Evolutionary conservation across 2,888 invertebrate genomes (phyloP).

Genomic region (Xestia rhomboidea): DNA sequence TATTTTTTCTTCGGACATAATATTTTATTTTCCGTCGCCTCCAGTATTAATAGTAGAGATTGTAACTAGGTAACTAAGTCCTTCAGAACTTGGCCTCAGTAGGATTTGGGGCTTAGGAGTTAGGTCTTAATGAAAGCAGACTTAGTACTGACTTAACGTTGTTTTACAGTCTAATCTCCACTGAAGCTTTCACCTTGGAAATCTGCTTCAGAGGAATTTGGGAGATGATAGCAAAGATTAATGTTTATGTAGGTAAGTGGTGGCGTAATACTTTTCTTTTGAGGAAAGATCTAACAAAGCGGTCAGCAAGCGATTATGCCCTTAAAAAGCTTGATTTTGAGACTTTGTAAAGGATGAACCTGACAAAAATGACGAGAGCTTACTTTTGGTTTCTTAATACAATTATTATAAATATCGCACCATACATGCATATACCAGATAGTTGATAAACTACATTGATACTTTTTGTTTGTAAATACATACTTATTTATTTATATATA

Average conservation of each 20-base stretch:
- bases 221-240: conserved; percentile 3
- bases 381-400: background rate
- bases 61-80: conserved; percentile 35
- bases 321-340: background rate
- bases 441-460: no score
- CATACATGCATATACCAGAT: no score
- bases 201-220: conserved; percentile 29
- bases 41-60: conserved; percentile 16
- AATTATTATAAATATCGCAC: no score
- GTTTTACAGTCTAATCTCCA: conserved; percentile 36
- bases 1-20: conserved; percentile 2
- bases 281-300: background rate
- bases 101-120: conserved; percentile 43
- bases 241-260: background rate
- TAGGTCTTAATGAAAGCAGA: conserved; percentile 49
- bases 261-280: background rate
- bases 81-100: conserved; percentile 40
- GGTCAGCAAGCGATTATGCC: no score
- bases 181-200: conserved; percentile 32
- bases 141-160: conserved; percentile 42
- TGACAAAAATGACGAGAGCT: background rate
- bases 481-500: no score
- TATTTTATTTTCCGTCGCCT: conserved; percentile 35
- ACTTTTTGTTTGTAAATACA: no score
- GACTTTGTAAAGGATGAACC: background rate